Evolutionary conservation across 2,113 vertebrate species (phyloP).

Genomic region (Phylloscopus trochilus): DNA sequence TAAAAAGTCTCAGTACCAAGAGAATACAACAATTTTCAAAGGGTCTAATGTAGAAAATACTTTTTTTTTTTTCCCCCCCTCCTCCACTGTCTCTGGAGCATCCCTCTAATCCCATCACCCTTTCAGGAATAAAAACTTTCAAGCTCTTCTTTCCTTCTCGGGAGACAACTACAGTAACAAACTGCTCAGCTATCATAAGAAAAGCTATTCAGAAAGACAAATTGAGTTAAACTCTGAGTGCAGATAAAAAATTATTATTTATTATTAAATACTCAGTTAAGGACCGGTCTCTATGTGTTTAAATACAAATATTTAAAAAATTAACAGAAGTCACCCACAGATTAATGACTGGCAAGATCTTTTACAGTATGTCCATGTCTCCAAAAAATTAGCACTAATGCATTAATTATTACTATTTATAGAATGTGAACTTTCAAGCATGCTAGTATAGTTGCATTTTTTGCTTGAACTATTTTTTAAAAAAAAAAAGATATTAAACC

Average conservation of each 20-base stretch:
- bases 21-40: neutral
- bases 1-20: neutral
- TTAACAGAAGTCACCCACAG: neutral
- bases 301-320: neutral
- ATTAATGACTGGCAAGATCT: neutral
- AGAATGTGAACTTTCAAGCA: neutral
- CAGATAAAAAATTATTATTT: neutral
- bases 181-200: neutral
- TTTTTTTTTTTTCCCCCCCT: accelerated
- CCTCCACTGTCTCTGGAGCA: neutral
- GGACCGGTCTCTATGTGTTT: neutral
- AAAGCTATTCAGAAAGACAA: neutral
- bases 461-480: neutral
- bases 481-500: accelerated
- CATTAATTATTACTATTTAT: neutral
- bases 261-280: neutral
- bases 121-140: neutral
- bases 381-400: neutral
- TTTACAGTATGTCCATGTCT: neutral
- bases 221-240: neutral
- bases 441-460: neutral
- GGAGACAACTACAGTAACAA: neutral
- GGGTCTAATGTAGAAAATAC: neutral
- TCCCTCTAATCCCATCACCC: neutral
- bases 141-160: neutral